Evolutionary conservation across 2,888 invertebrate genomes (phyloP).

Genomic region (Oligia fasciuncula): DNA sequence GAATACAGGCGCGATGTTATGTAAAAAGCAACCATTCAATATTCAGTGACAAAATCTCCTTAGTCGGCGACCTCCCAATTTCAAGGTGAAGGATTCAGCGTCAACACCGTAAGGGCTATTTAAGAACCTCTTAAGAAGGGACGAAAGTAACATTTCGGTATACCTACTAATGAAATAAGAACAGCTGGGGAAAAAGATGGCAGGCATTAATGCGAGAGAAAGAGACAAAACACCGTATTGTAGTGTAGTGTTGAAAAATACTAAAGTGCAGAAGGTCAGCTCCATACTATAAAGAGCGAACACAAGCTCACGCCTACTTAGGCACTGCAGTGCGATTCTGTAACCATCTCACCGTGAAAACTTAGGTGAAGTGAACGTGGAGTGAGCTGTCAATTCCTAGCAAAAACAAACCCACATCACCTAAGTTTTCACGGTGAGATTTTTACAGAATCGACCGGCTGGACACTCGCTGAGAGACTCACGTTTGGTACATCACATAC

Average conservation of each 20-base stretch:
- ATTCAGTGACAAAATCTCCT: constrained; percentile 11
- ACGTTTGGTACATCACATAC: no score
- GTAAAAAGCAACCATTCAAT: constrained; percentile 3
- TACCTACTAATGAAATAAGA: constrained; percentile 44
- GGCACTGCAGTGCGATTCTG: no score
- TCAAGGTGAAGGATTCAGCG: constrained; percentile 29
- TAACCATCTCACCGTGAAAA: no score
- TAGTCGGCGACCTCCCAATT: constrained; percentile 5
- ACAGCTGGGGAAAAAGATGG: constrained; percentile 16
- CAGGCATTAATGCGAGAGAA: constrained; percentile 32
- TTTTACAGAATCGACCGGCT: no score
- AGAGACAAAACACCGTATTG: constrained; percentile 27
- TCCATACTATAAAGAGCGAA: no score
- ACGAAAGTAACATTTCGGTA: constrained; percentile 41
- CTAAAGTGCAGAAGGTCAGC: constrained; percentile 7
- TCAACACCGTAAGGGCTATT: constrained; percentile 36
- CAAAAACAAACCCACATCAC: no score
- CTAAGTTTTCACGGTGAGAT: no score
- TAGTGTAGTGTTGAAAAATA: not conserved
- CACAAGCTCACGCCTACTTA: no score
- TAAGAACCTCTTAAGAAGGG: constrained; percentile 29
- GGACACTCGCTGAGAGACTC: not conserved
- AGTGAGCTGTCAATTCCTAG: no score
- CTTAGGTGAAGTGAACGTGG: no score
- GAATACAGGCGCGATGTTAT: not conserved